Evolutionary conservation across 2,888 invertebrate species (phyloP).

Genomic region (Tetrapedia diversipes): DNA sequence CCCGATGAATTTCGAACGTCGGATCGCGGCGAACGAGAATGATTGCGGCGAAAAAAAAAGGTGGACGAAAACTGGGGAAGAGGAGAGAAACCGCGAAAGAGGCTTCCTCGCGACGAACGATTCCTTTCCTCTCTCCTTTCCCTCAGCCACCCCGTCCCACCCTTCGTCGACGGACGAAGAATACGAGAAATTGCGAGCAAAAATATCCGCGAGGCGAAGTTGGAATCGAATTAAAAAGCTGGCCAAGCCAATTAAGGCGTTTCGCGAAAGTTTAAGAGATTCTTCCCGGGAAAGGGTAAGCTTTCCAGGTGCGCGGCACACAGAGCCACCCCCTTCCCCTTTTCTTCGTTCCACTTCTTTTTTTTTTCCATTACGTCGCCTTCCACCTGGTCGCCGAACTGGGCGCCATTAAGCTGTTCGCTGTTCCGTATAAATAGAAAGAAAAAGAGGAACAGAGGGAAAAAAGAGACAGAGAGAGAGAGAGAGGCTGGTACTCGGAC

Average conservation of each 20-base stretch:
- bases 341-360: no score
- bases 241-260: constrained; percentile 70
- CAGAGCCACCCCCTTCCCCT: no score
- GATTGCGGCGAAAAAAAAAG: neutral
- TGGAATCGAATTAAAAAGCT: constrained; percentile 71
- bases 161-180: constrained; percentile 18
- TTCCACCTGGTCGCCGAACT: constrained; percentile 77
- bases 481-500: constrained; percentile 23
- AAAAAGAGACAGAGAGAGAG: no score
- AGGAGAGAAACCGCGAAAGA: constrained; percentile 27
- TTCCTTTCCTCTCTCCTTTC: constrained; percentile 10
- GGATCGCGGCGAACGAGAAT: constrained; percentile 23
- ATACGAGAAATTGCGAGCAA: constrained; percentile 60
- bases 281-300: constrained; percentile 54
- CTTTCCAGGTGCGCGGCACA: constrained; percentile 43
- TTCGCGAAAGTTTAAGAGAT: constrained; percentile 68
- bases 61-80: constrained; percentile 6
- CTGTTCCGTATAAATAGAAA: constrained; percentile 79
- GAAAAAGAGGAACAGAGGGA: no score
- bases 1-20: constrained; percentile 34
- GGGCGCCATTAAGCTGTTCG: constrained; percentile 80
- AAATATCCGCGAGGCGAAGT: constrained; percentile 63
- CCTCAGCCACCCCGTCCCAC: rapidly evolving
- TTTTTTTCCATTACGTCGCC: constrained; percentile 80
- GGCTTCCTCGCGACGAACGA: constrained; percentile 24